These are phyloP conservation scores for Proterorhinus semilunaris DNA, from an alignment of 2,113 vertebrate genomes.

Conservation along the genomic window DNA sequence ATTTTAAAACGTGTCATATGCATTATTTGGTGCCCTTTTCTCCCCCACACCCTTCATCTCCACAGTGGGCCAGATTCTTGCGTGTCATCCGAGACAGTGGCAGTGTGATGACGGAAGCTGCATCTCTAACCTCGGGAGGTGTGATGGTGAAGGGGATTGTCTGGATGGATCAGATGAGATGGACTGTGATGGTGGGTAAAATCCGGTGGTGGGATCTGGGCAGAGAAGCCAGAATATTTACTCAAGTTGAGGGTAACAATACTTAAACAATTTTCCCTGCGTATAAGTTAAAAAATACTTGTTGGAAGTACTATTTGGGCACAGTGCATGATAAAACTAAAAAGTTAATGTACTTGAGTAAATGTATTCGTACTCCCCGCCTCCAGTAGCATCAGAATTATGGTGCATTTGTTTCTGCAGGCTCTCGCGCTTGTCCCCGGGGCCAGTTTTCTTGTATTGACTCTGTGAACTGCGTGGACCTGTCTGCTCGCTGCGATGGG, in stretches of 20 bases:
- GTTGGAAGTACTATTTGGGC: too few species aligned
- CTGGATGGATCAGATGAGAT: slow-evolving; percentile 88
- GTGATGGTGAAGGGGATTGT: slow-evolving; percentile 85
- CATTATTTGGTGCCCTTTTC: neutral
- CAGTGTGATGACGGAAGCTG: slow-evolving; percentile 86
- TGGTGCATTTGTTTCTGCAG: neutral
- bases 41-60: neutral
- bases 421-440: slow-evolving; percentile 61
- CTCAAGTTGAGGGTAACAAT: too few species aligned
- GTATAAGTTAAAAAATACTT: too few species aligned
- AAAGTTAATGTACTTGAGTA: too few species aligned
- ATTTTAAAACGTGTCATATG: neutral
- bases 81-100: slow-evolving; percentile 75
- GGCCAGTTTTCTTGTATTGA: slow-evolving; percentile 78
- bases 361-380: too few species aligned
- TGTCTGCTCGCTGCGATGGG: slow-evolving; percentile 77
- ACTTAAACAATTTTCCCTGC: too few species aligned
- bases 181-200: slow-evolving; percentile 75
- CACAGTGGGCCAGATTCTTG: slow-evolving; percentile 35
- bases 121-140: slow-evolving; percentile 78
- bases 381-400: too few species aligned
- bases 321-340: too few species aligned
- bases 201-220: too few species aligned
- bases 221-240: too few species aligned
- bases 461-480: slow-evolving; percentile 71